Percentiles rank a stretch among this genome's conserved stretches.
phyloP scores from a whole-genome alignment of 2,888 invertebrate genomes.

The Sycophila texana region DNA sequence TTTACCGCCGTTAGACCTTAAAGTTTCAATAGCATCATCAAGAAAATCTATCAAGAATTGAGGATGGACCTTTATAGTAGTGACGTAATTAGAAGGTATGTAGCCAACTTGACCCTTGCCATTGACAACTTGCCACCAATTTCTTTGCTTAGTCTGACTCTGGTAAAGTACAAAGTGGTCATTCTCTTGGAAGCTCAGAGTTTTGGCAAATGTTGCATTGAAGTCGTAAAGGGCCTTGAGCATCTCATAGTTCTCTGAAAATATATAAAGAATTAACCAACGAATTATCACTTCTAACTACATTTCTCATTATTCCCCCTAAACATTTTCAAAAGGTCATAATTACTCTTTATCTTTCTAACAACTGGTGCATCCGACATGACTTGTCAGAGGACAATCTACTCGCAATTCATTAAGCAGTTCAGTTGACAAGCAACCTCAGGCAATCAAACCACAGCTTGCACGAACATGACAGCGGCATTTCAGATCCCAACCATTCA shows the following conservation, averaged over 20 bases:
- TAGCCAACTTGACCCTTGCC: slow-evolving; percentile 89
- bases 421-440: background rate
- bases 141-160: slow-evolving; percentile 86
- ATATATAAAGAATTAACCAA: background rate
- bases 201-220: slow-evolving; percentile 89
- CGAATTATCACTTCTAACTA: background rate
- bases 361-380: slow-evolving; percentile 28
- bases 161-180: slow-evolving; percentile 89
- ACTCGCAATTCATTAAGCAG: background rate
- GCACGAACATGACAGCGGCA: background rate
- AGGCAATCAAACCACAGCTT: background rate
- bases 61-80: slow-evolving; percentile 85
- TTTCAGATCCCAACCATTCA: no score
- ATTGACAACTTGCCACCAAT: slow-evolving; percentile 94
- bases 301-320: background rate
- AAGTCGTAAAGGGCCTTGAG: slow-evolving; percentile 90
- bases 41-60: slow-evolving; percentile 85
- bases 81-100: slow-evolving; percentile 91
- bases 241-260: slow-evolving; percentile 86
- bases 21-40: slow-evolving; percentile 82
- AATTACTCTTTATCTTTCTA: slow-evolving; percentile 42
- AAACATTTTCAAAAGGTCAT: background rate
- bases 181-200: slow-evolving; percentile 87
- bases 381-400: background rate
- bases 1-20: slow-evolving; percentile 69